Percentiles rank a stretch among this genome's conserved stretches.
Evolutionary conservation across 2,113 vertebrate species (phyloP).

Genomic region (Eclectus roratus): DNA sequence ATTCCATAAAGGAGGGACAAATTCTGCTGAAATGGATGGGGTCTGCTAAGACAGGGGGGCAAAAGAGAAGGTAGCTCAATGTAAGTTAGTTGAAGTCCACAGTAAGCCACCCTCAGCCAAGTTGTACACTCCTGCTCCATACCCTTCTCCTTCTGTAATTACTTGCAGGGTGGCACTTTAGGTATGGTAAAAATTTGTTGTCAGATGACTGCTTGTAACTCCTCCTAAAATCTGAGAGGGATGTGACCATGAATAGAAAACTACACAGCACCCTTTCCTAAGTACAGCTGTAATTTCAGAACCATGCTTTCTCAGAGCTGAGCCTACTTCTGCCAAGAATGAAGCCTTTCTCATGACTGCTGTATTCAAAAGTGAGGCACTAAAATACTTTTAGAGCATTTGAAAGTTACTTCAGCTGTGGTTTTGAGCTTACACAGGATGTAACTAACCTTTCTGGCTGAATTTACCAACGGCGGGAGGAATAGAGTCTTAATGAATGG

Average conservation of each 20-base stretch:
- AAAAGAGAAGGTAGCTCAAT: background rate
- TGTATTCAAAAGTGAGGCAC: background rate
- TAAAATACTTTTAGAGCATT: background rate
- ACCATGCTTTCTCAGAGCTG: background rate
- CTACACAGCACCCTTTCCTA: background rate
- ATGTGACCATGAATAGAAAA: constrained; percentile 24
- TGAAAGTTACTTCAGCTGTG: background rate
- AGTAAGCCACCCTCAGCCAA: background rate
- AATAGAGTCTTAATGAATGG: background rate
- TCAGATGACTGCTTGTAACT: background rate
- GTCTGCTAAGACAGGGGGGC: background rate
- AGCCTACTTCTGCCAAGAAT: background rate
- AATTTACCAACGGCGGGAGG: background rate
- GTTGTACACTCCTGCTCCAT: background rate
- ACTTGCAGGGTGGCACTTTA: background rate
- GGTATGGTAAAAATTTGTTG: constrained; percentile 19
- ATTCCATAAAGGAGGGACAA: background rate
- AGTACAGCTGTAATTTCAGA: constrained; percentile 4
- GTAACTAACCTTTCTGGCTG: background rate
- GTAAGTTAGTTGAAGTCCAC: background rate
- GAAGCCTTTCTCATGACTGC: background rate
- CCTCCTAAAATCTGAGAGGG: background rate
- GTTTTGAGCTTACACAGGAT: background rate
- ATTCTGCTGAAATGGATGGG: background rate
- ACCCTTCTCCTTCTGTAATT: background rate